Percentiles rank a stretch among this genome's conserved stretches.
Conservation (phyloP, 2,113 vertebrate species). For the Acanthochromis polyacanthus region DNA sequence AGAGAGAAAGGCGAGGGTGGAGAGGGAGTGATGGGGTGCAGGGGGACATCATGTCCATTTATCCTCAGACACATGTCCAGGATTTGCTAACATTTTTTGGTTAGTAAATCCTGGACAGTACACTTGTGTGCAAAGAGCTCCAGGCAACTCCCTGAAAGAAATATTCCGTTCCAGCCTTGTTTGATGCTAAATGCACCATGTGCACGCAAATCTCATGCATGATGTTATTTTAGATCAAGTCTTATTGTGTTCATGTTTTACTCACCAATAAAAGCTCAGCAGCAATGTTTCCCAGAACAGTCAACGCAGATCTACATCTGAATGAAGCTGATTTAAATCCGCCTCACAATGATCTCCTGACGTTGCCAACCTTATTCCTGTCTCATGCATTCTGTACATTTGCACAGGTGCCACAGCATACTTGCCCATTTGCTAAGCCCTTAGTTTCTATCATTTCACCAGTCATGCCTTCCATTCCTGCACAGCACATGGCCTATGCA, state of each 20-base stretch:
- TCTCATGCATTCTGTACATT: too few species aligned
- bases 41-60: conserved; percentile 44
- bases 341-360: neutral
- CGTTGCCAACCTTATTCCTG: neutral
- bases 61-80: conserved; percentile 49
- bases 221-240: conserved; percentile 1
- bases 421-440: too few species aligned
- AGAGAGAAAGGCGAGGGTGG: conserved; percentile 27
- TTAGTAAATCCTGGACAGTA: conserved; percentile 42
- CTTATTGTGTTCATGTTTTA: conserved; percentile 31
- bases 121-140: conserved; percentile 12
- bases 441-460: too few species aligned
- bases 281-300: conserved; percentile 18
- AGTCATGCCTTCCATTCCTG: too few species aligned
- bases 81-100: conserved; percentile 39
- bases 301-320: conserved; percentile 2
- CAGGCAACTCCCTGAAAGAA: conserved; percentile 22
- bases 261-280: conserved; percentile 18
- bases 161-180: conserved; percentile 12
- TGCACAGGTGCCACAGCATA: too few species aligned
- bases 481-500: too few species aligned
- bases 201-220: conserved; percentile 28
- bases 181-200: conserved; percentile 15
- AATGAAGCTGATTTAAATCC: neutral
- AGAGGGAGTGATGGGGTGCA: conserved; percentile 26